Percentiles rank a stretch among this genome's conserved stretches.
Conservation (phyloP, 2,888 invertebrate species). For the Halictus ligatus region DNA sequence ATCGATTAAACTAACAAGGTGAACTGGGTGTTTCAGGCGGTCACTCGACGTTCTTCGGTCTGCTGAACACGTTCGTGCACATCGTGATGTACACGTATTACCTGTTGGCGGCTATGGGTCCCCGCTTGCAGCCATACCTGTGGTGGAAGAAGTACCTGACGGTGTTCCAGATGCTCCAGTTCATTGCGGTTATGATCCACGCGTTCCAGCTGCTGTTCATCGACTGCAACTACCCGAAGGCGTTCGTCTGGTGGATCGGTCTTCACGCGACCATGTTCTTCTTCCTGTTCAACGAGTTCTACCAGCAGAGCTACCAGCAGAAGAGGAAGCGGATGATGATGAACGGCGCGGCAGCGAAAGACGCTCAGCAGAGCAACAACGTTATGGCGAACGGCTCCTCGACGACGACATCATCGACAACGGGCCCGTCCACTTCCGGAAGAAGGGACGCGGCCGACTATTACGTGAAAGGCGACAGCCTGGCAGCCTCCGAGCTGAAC, state of each 20-base stretch:
- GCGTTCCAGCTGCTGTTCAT: conserved; percentile 96
- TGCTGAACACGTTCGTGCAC: conserved; percentile 98
- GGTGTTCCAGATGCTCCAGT: conserved; percentile 96
- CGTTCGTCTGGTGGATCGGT: conserved; percentile 98
- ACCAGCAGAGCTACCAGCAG: conserved; percentile 90
- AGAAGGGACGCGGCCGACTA: conserved; percentile 85
- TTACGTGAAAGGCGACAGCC: conserved; percentile 85
- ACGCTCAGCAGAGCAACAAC: conserved; percentile 62
- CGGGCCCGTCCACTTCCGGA: conserved; percentile 31
- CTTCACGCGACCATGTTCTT: conserved; percentile 98
- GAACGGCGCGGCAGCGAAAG: conserved; percentile 73
- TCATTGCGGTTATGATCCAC: conserved; percentile 95
- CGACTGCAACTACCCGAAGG: conserved; percentile 96
- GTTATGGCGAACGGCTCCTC: conserved; percentile 40
- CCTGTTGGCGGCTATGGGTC: conserved; percentile 95
- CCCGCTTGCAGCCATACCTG: conserved; percentile 92
- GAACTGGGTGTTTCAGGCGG: conserved; percentile 87
- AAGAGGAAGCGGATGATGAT: conserved; percentile 73
- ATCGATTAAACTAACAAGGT: not conserved
- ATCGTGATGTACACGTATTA: conserved; percentile 98
- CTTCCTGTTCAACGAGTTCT: conserved; percentile 97
- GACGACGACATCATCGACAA: conserved; percentile 56
- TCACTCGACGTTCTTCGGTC: conserved; percentile 97
- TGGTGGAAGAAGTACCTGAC: conserved; percentile 99
- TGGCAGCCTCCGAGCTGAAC: conserved; percentile 80